Evolutionary conservation across 2,113 vertebrate species (phyloP).

Genomic region (Phaetusa simplex): DNA sequence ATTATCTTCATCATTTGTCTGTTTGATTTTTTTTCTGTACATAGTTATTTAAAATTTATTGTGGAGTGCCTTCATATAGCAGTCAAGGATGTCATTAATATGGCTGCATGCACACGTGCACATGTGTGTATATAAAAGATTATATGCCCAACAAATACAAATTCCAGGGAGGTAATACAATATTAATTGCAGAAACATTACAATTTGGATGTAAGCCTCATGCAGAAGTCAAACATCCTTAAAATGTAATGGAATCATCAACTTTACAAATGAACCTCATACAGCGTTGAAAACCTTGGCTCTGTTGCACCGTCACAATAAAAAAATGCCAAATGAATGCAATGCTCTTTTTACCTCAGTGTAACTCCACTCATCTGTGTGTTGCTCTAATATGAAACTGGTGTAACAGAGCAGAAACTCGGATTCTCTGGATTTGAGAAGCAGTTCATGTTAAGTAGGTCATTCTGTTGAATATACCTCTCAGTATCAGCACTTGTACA

Average conservation of each 20-base stretch:
- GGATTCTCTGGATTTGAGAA: background rate
- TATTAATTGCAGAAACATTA: background rate
- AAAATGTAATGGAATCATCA: background rate
- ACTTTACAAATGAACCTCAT: background rate
- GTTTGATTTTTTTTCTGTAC: background rate
- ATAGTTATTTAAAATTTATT: background rate
- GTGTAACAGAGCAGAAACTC: background rate
- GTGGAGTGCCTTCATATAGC: background rate
- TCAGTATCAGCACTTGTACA: background rate
- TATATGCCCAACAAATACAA: background rate
- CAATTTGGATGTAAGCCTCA: background rate
- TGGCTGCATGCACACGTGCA: no score
- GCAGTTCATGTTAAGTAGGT: slow-evolving; percentile 35
- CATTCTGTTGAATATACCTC: background rate
- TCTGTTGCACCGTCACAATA: background rate
- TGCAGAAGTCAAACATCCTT: background rate
- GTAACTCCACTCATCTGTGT: background rate
- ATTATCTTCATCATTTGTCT: background rate
- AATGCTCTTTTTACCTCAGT: background rate
- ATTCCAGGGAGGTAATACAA: background rate
- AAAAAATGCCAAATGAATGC: background rate
- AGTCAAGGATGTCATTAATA: background rate
- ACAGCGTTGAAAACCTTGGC: background rate
- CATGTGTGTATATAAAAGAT: background rate
- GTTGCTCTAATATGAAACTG: background rate